Conservation (phyloP, 2,797 vertebrate genomes). For the Hypotaenidia philippensis region DNA sequence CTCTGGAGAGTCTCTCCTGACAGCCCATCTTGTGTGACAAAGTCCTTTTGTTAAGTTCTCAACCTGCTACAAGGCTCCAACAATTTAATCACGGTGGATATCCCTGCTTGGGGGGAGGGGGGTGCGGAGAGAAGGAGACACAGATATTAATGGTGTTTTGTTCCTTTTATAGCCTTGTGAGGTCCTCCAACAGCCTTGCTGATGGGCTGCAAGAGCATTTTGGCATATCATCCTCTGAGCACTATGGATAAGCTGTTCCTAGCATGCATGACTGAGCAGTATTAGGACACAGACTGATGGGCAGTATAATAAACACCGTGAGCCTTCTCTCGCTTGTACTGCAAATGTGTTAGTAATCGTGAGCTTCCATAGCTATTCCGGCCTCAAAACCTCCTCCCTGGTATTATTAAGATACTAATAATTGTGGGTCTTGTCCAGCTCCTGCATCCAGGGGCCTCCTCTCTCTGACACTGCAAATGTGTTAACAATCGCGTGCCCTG, state of each 20-base stretch:
- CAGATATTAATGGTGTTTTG: neutral
- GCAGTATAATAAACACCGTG: neutral
- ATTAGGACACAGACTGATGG: slow-evolving; percentile 14
- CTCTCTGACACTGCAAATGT: neutral
- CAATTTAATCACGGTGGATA: neutral
- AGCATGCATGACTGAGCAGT: slow-evolving; percentile 9
- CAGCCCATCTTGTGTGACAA: neutral
- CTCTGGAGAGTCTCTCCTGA: neutral
- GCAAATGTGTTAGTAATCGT: neutral
- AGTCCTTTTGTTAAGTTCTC: neutral
- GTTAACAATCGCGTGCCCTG: neutral
- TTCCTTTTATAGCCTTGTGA: neutral
- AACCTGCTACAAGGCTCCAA: neutral
- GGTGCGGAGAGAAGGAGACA: neutral
- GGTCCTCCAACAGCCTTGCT: neutral
- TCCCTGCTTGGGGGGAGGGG: neutral
- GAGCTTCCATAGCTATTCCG: neutral
- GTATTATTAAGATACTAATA: neutral
- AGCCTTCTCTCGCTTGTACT: neutral
- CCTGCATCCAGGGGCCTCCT: neutral
- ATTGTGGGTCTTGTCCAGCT: neutral
- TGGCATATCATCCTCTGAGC: neutral
- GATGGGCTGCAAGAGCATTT: slow-evolving; percentile 21
- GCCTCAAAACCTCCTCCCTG: neutral
- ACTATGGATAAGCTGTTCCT: slow-evolving; percentile 19